Evolutionary conservation across 2,888 invertebrate species (phyloP).

Genomic region (Phalangium opilio): DNA sequence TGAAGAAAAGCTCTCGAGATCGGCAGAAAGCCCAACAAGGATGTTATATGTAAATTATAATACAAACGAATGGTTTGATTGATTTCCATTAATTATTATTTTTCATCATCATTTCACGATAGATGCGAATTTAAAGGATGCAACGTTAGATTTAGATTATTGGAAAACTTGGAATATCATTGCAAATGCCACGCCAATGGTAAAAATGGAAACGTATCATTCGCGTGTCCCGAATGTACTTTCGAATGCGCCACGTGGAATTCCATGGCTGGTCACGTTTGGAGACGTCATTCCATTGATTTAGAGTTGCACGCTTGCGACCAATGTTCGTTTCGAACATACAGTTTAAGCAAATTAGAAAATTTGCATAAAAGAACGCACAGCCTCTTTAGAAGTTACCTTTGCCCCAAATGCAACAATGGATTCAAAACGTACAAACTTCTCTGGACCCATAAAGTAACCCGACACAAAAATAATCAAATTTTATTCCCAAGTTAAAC

Average conservation of each 20-base stretch:
- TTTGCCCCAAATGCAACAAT: constrained; percentile 49
- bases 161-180: constrained; percentile 47
- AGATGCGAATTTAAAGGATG: constrained; percentile 42
- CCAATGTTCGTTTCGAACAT: constrained; percentile 41
- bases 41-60: constrained; percentile 15
- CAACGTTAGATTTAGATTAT: constrained; percentile 40
- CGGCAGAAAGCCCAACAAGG: constrained; percentile 16
- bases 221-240: constrained; percentile 51
- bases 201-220: constrained; percentile 19
- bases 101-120: background rate
- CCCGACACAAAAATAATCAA: no score
- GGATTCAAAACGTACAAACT: constrained; percentile 64
- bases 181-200: constrained; percentile 41
- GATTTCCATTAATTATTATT: background rate
- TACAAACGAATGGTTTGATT: constrained; percentile 2
- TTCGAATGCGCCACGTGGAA: constrained; percentile 43
- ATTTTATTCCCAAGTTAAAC: no score
- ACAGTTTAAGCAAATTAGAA: constrained; percentile 48
- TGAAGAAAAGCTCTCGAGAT: constrained; percentile 14
- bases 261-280: constrained; percentile 57
- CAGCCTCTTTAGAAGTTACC: constrained; percentile 44
- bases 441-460: constrained; percentile 54
- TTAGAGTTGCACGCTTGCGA: constrained; percentile 63
- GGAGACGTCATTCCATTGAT: constrained; percentile 57
- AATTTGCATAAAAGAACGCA: constrained; percentile 63